A percentile compares a stretch with the other conserved stretches of the same genome.
These are phyloP conservation scores for Triplophysa yarkandensis DNA, from an alignment of 2,797 vertebrate species.

Conservation along the genomic window DNA sequence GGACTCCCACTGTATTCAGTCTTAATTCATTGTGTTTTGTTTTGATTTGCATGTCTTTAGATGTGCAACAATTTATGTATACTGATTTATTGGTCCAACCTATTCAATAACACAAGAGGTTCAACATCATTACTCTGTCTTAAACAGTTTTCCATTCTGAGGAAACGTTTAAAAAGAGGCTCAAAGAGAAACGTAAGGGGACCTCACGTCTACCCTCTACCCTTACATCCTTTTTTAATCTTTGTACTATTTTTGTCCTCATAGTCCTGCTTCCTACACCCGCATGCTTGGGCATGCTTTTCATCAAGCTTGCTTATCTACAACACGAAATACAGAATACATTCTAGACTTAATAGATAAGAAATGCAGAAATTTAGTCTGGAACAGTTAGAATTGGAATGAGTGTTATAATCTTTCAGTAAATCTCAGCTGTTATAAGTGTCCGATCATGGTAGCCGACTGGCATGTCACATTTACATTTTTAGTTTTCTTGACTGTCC, in stretches of 20 bases:
- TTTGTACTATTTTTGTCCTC: constrained; percentile 46
- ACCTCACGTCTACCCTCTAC: constrained; percentile 59
- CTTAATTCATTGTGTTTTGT: too few relatives aligned
- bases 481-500: constrained; percentile 64
- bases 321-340: constrained; percentile 33
- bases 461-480: constrained; percentile 52
- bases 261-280: constrained; percentile 52
- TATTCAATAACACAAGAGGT: constrained; percentile 39
- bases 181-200: constrained; percentile 98
- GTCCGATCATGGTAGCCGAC: constrained; percentile 2
- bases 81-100: constrained; percentile 13
- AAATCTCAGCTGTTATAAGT: not conserved
- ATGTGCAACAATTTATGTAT: not conserved
- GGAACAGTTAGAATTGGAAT: not conserved
- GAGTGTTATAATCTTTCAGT: not conserved
- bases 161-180: constrained; percentile 97
- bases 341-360: not conserved
- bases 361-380: not conserved
- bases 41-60: not conserved
- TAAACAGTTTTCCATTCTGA: constrained; percentile 84
- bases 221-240: constrained; percentile 69
- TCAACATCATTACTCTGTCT: constrained; percentile 69
- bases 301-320: constrained; percentile 80
- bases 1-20: too few relatives aligned
- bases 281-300: constrained; percentile 80